Evolutionary conservation across 2,888 invertebrate genomes (phyloP).

Genomic region (Synergus japonicus): DNA sequence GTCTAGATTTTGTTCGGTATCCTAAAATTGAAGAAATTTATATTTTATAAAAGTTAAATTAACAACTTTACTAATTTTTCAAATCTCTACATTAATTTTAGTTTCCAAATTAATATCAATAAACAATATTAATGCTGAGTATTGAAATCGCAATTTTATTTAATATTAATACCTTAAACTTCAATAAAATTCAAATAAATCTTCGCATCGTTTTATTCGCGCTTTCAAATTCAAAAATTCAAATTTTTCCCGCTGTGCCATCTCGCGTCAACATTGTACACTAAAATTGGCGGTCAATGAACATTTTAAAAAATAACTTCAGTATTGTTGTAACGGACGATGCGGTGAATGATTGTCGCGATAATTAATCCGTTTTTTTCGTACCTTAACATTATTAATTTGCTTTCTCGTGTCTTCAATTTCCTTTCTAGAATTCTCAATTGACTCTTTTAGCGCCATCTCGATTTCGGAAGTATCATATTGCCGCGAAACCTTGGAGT

Average conservation of each 20-base stretch:
- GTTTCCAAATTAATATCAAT: not conserved
- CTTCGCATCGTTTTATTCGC: not conserved
- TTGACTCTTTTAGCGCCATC: constrained; percentile 86
- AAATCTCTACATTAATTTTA: not conserved
- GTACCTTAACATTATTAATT: constrained; percentile 86
- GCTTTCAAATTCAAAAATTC: constrained; percentile 10
- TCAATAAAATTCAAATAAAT: too few relatives aligned
- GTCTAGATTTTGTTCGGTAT: constrained; percentile 93
- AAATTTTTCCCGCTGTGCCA: not conserved
- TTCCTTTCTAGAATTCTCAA: constrained; percentile 84
- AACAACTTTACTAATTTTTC: not conserved
- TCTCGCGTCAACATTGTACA: not conserved
- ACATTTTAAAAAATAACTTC: not conserved
- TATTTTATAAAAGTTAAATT: not conserved
- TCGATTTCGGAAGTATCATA: constrained; percentile 92
- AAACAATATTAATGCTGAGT: too few relatives aligned
- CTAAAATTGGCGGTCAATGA: not conserved
- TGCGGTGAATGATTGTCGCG: too few relatives aligned
- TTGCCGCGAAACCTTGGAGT: constrained; percentile 88
- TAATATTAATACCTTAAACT: too few relatives aligned
- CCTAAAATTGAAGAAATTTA: constrained; percentile 73
- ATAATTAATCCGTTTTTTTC: not conserved
- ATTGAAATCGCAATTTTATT: too few relatives aligned
- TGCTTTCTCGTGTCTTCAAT: constrained; percentile 86
- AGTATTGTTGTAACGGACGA: not conserved